A percentile compares a stretch with the other conserved stretches of the same genome.
Conservation (phyloP, 2,113 vertebrate genomes). For the Ophiodon elongatus region DNA sequence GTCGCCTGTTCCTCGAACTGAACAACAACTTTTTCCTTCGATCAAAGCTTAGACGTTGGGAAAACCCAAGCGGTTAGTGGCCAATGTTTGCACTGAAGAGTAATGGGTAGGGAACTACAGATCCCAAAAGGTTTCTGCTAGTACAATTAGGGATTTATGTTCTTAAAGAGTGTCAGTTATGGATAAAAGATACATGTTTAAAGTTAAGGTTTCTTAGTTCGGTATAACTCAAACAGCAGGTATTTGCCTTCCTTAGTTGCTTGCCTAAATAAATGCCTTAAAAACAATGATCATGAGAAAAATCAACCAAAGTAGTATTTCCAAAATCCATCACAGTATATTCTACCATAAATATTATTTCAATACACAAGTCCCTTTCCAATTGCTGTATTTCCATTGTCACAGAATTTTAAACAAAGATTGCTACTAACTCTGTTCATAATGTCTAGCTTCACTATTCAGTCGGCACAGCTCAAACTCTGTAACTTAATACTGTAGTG, state of each 20-base stretch:
- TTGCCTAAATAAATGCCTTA: background rate
- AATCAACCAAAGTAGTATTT: too few relatives aligned
- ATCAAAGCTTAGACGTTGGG: background rate
- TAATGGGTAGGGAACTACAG: background rate
- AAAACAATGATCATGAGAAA: too few relatives aligned
- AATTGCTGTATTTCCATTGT: background rate
- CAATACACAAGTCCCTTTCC: too few relatives aligned
- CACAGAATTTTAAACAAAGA: background rate
- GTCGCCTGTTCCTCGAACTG: slow-evolving; percentile 1
- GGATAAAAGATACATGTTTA: background rate
- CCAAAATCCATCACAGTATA: too few relatives aligned
- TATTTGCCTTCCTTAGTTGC: background rate
- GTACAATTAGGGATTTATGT: background rate
- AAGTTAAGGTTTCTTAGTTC: background rate
- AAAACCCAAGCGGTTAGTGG: background rate
- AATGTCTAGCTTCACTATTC: too few relatives aligned
- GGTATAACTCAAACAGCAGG: background rate
- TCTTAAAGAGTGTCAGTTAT: background rate
- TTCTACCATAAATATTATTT: too few relatives aligned
- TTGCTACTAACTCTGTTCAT: background rate
- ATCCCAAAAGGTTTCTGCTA: background rate
- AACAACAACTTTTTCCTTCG: slow-evolving; percentile 18
- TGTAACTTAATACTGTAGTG: too few relatives aligned
- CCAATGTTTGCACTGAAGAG: background rate
- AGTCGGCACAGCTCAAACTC: too few relatives aligned